Evolutionary conservation across 2,888 invertebrate genomes (phyloP).

Genomic region (Ophion ventricosus): DNA sequence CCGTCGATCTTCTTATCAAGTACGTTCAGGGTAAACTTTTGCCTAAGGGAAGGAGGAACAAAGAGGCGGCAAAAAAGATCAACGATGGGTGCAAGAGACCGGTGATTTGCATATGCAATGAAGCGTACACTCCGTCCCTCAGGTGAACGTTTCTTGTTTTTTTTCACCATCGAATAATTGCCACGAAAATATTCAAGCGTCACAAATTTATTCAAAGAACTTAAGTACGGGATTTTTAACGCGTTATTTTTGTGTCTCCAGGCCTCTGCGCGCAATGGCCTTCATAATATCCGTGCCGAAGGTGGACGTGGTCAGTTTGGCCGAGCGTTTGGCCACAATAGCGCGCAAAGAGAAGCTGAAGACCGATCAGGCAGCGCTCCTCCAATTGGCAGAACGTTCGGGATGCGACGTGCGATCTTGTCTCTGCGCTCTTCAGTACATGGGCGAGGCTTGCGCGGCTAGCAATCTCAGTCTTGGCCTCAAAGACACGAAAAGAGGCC

Average conservation of each 20-base stretch:
- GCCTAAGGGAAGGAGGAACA: slow-evolving; percentile 80
- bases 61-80: slow-evolving; percentile 84
- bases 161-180: not conserved
- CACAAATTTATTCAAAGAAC: not conserved
- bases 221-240: not conserved
- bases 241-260: slow-evolving; percentile 55
- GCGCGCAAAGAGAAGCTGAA: slow-evolving; percentile 87
- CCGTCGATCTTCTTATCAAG: slow-evolving; percentile 93
- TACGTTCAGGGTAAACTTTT: slow-evolving; percentile 87
- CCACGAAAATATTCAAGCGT: no score
- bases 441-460: slow-evolving; percentile 86
- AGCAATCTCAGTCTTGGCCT: slow-evolving; percentile 88
- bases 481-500: slow-evolving; percentile 93
- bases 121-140: slow-evolving; percentile 94
- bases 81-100: slow-evolving; percentile 90
- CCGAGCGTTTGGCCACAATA: slow-evolving; percentile 88
- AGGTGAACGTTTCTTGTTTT: slow-evolving; percentile 82
- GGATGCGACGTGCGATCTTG: slow-evolving; percentile 96
- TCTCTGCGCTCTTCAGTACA: slow-evolving; percentile 93
- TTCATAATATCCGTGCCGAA: slow-evolving; percentile 80
- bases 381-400: slow-evolving; percentile 92
- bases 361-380: slow-evolving; percentile 88
- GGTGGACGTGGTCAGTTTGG: slow-evolving; percentile 80
- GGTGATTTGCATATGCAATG: slow-evolving; percentile 98
- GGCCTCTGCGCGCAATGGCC: slow-evolving; percentile 76